phyloP scores from a whole-genome alignment of 2,113 vertebrate species.

The Poecile atricapillus region DNA sequence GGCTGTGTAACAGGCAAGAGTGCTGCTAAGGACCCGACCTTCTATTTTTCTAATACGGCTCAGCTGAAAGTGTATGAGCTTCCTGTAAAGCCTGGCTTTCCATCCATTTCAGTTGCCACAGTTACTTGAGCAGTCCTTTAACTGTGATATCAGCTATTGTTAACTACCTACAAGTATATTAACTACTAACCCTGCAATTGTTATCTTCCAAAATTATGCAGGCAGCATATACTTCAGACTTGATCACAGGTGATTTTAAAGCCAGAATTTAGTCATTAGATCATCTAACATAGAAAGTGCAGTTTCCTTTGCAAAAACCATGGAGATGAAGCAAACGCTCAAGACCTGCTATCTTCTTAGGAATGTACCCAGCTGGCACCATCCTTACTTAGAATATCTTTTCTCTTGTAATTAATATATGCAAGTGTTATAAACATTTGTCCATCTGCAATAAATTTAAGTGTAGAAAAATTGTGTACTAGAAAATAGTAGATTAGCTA shows the following conservation, averaged over 20 bases:
- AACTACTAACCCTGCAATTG: neutral
- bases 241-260: neutral
- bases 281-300: neutral
- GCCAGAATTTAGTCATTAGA: neutral
- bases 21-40: accelerated
- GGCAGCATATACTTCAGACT: neutral
- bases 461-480: neutral
- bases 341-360: neutral
- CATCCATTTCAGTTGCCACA: neutral
- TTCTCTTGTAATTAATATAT: neutral
- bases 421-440: neutral
- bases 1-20: neutral
- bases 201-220: neutral
- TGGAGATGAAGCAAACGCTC: neutral
- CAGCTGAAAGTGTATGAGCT: neutral
- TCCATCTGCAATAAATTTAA: neutral
- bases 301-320: neutral
- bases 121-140: neutral
- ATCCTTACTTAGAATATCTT: neutral
- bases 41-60: accelerated
- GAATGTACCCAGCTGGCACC: neutral
- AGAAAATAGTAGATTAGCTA: neutral
- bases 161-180: too few relatives aligned
- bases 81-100: neutral
- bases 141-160: neutral